Percentiles rank a stretch among this genome's conserved stretches.
phyloP scores from a whole-genome alignment of 2,797 vertebrate species.

The Rallus crepitans region DNA sequence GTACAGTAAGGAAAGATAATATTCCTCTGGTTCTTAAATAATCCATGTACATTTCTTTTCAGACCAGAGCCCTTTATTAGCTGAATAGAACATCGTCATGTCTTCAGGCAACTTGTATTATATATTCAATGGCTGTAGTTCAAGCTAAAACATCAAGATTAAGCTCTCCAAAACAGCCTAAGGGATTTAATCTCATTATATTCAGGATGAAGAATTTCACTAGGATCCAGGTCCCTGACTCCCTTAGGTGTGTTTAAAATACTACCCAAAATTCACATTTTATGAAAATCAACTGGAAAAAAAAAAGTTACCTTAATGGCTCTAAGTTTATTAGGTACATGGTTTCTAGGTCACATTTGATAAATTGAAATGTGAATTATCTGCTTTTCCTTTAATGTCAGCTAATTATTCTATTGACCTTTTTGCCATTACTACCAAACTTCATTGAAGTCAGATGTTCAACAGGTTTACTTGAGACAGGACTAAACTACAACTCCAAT shows the following conservation, averaged over 20 bases:
- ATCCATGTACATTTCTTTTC: constrained; percentile 52
- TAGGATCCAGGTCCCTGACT: not conserved
- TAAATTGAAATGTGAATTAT: not conserved
- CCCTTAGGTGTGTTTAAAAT: constrained; percentile 7
- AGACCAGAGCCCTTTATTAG: constrained; percentile 19
- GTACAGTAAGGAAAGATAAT: not conserved
- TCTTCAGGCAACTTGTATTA: constrained; percentile 61
- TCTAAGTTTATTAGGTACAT: not conserved
- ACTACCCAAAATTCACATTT: not conserved
- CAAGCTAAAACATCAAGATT: constrained; percentile 57
- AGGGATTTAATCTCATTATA: constrained; percentile 31
- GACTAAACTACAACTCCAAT: not conserved
- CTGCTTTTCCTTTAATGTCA: not conserved
- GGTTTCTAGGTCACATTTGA: not conserved
- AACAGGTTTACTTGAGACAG: not conserved
- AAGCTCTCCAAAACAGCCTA: constrained; percentile 44
- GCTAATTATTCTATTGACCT: not conserved
- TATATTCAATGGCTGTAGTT: constrained; percentile 55
- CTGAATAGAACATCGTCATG: constrained; percentile 18
- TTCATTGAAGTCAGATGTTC: not conserved
- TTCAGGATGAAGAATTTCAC: not conserved
- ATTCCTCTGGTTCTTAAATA: constrained; percentile 54
- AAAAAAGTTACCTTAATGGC: not conserved
- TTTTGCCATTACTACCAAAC: not conserved
- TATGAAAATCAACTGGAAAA: not conserved